Conservation (phyloP, 2,888 invertebrate species). For the Adineta ricciae region DNA sequence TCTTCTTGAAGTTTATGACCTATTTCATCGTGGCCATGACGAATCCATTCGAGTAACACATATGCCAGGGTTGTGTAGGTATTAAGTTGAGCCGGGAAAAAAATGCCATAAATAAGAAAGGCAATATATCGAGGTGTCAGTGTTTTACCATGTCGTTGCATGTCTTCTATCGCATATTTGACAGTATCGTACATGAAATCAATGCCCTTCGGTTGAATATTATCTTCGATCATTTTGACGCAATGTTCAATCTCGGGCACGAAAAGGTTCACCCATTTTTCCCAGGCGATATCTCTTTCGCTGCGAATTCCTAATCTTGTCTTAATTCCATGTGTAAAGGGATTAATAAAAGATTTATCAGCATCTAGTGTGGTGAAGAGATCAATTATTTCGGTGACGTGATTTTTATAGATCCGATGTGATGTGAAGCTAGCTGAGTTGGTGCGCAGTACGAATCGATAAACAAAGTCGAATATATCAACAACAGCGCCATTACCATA, state of each 20-base stretch:
- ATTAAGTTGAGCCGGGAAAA: background rate
- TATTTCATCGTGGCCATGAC: background rate
- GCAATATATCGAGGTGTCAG: background rate
- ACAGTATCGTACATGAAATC: background rate
- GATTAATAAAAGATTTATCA: background rate
- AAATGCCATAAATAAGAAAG: background rate
- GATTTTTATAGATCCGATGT: background rate
- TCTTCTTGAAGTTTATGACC: background rate
- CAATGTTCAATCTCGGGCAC: background rate
- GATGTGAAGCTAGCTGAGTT: background rate
- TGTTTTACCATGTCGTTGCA: background rate
- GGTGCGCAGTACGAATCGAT: background rate
- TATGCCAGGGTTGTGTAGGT: background rate
- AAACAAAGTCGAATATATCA: background rate
- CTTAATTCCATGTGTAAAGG: background rate
- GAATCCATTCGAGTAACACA: background rate
- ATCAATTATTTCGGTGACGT: background rate
- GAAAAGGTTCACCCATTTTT: background rate
- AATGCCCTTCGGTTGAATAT: background rate
- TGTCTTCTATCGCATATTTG: background rate
- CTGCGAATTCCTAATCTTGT: background rate
- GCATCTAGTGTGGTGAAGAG: background rate
- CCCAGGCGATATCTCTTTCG: background rate
- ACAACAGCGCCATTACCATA: background rate
- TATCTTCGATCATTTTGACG: background rate